Percentiles rank a stretch among this genome's conserved stretches.
Conservation (phyloP, 1,140 invertebrate species). For the Acromyrmex heyeri region DNA sequence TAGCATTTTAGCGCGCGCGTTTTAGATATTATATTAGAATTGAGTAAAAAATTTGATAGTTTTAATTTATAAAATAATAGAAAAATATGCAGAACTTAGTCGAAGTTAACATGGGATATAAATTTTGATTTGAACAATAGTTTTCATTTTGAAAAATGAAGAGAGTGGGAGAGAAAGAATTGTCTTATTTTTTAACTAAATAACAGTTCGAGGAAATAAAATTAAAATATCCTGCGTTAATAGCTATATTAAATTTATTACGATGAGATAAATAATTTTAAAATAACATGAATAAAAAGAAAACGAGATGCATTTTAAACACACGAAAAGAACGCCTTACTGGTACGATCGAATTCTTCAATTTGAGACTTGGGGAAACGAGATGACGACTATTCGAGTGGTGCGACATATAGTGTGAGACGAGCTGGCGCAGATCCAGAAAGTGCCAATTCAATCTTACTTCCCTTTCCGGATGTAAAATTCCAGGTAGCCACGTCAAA, state of each 20-base stretch:
- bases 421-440: constrained; percentile 76
- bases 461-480: constrained; percentile 72
- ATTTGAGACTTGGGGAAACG: constrained; percentile 77
- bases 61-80: not conserved
- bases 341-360: constrained; percentile 69
- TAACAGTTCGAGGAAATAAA: not conserved
- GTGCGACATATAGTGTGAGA: constrained; percentile 65
- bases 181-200: not conserved
- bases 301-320: constrained; percentile 27
- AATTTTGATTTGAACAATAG: not conserved
- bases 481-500: constrained; percentile 71
- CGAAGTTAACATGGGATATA: not conserved
- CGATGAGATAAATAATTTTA: constrained; percentile 4
- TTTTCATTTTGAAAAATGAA: not conserved
- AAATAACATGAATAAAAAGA: constrained; percentile 15
- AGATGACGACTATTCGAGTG: constrained; percentile 72
- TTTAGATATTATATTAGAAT: not conserved
- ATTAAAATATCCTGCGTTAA: not conserved
- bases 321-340: constrained; percentile 45
- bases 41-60: not conserved
- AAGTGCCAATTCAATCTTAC: constrained; percentile 79
- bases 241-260: not conserved
- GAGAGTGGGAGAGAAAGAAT: not conserved
- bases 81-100: not conserved
- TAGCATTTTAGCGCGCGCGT: too few relatives aligned